Conservation (phyloP, 2,797 vertebrate species). For the Dendrocincla fuliginosa region DNA sequence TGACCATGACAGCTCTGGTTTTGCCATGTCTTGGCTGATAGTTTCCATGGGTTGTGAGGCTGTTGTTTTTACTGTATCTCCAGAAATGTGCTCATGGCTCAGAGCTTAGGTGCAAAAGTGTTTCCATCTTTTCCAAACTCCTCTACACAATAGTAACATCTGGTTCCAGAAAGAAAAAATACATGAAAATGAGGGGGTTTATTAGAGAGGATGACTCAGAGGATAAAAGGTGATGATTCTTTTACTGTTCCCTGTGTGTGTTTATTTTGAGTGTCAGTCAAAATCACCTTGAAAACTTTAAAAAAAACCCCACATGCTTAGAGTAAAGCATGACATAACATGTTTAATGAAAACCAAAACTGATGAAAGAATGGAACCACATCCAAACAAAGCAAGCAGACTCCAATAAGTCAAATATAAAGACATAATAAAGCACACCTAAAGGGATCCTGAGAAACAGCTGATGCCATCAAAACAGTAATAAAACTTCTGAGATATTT, state of each 20-base stretch:
- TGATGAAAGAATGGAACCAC: background rate
- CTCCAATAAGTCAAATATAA: background rate
- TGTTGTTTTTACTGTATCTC: background rate
- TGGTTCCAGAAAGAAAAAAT: background rate
- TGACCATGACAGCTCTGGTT: background rate
- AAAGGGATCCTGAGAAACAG: background rate
- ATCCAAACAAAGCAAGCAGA: background rate
- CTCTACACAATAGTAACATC: background rate
- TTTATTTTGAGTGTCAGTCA: background rate
- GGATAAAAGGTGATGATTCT: background rate
- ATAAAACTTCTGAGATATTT: background rate
- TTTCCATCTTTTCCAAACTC: background rate
- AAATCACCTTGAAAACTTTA: background rate
- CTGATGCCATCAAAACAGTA: background rate
- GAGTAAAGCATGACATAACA: background rate
- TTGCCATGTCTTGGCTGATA: background rate
- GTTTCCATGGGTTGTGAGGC: background rate
- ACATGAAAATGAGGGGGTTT: fast-evolving
- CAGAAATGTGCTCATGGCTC: background rate
- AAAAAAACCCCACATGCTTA: background rate
- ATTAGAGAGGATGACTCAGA: background rate
- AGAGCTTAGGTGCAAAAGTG: background rate
- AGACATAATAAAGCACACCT: background rate
- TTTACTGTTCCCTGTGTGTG: background rate
- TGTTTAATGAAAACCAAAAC: background rate